A percentile compares a stretch with the other conserved stretches of the same genome.
Conservation (phyloP, 2,888 invertebrate genomes). For the Tuta absoluta region DNA sequence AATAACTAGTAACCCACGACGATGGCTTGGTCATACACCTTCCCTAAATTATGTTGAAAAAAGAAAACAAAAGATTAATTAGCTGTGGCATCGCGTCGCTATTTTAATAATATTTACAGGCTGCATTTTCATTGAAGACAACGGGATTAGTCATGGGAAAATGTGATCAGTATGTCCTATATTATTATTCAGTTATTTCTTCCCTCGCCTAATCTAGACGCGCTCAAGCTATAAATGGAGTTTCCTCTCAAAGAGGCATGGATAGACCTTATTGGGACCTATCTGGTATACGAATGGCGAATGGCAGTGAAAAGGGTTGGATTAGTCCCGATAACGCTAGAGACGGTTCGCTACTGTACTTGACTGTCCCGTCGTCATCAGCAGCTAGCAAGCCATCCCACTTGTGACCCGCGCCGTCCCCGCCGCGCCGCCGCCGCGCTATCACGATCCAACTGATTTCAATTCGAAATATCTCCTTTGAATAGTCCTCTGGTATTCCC, state of each 20-base stretch:
- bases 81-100: too few species aligned
- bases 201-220: too few species aligned
- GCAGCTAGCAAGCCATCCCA: constrained; percentile 51
- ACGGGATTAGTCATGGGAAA: too few species aligned
- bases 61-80: too few species aligned
- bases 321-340: constrained; percentile 69
- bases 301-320: constrained; percentile 75
- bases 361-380: not conserved
- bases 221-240: not conserved
- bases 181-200: too few species aligned
- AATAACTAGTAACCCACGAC: too few species aligned
- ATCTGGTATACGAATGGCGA: constrained; percentile 42
- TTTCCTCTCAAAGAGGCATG: not conserved
- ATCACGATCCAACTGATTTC: constrained; percentile 67
- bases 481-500: constrained; percentile 10
- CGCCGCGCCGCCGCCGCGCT: constrained; percentile 56
- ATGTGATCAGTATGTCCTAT: too few species aligned
- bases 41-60: too few species aligned
- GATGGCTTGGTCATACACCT: not conserved
- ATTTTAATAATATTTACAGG: too few species aligned
- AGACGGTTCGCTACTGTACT: constrained; percentile 60
- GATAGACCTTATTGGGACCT: constrained; percentile 3
- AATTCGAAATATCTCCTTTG: constrained; percentile 56
- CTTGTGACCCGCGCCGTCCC: constrained; percentile 36
- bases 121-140: too few species aligned